Evolutionary conservation across 2,113 vertebrate genomes (phyloP), one percentile per base, ranked within the genome.

Genomic region (Protomyctophum bolini): DNA sequence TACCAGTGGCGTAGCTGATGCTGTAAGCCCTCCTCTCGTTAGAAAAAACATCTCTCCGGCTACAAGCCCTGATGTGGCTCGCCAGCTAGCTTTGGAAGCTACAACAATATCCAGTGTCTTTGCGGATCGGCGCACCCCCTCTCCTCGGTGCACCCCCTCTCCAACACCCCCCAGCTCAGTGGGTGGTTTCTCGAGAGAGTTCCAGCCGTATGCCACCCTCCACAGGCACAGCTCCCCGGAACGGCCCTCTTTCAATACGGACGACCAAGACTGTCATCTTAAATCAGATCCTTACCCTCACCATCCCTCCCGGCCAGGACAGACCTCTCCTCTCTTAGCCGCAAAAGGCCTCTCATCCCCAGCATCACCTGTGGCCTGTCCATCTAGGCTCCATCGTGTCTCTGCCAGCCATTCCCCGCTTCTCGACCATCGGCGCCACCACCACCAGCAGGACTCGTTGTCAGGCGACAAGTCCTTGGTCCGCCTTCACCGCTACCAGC

Each of bases 81-180:
- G 59, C 47, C 86, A 72, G 21, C 29, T 86, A 54, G 84, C 82
- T 0, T 56, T 83, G 58, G 91, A 91, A 45, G 85, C 89, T 6
- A 73, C 72, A 65, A 89, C 72, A 50, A 7, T 87, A 46, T 91
- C 88, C n/a, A 62, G 28, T 9, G 10, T 72, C 11, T 86, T 84
- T 63, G 70, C 81, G 14, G 90, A 83, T 10, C 81, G 82, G 41
- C 71, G 63, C 10, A 81, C 74, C 65, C 79, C 84, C 1, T 93
- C 87, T 6, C 90, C 89, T 10, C 81, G 82, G 41, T 70, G 63
- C 10, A 81, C 74, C 65, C 79, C 84, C 1, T 93, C 87, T 6
- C 90, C 89, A 2, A 76, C 83, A 4, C 63, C 65, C 79, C 78
- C 87, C 14, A 85, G 46, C 28, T 14, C 12, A 6, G 72, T 57